Conservation (phyloP, 1,140 invertebrate species). For the Ceratina japonica region DNA sequence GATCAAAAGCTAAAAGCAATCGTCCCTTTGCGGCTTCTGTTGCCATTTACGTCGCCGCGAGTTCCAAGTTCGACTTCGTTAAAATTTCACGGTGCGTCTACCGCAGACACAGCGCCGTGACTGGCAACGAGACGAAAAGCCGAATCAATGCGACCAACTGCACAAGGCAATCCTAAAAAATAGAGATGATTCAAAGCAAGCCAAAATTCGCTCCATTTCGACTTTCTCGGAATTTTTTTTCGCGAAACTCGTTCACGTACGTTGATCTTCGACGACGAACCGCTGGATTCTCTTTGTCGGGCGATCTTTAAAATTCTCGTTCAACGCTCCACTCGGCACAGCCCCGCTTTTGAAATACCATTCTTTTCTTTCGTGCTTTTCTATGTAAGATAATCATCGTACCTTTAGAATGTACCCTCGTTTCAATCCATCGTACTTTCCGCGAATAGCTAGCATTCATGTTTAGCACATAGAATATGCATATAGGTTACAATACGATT, state of each 20-base stretch:
- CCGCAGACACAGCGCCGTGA: slow-evolving; percentile 13
- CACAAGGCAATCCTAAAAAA: slow-evolving; percentile 37
- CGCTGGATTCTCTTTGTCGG: neutral
- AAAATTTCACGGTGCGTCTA: slow-evolving; percentile 58
- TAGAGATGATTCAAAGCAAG: slow-evolving; percentile 46
- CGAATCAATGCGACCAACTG: neutral
- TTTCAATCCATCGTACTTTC: too few relatives aligned
- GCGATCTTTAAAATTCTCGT: neutral
- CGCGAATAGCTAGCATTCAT: too few relatives aligned
- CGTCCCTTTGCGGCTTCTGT: neutral
- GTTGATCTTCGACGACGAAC: slow-evolving; percentile 4
- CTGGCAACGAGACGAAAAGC: neutral
- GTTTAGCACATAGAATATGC: too few relatives aligned
- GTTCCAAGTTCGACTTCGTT: slow-evolving; percentile 59
- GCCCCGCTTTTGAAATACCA: neutral
- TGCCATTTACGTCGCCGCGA: slow-evolving; percentile 21
- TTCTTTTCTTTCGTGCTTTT: neutral
- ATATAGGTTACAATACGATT: too few relatives aligned
- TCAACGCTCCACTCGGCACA: too few relatives aligned
- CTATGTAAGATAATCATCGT: neutral
- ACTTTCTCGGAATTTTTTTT: neutral
- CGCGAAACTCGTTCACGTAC: slow-evolving; percentile 13
- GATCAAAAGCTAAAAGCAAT: neutral
- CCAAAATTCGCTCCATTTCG: slow-evolving; percentile 25
- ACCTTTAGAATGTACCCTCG: too few relatives aligned